These are phyloP conservation scores for Rhagoletis pomonella DNA, from an alignment of 1,140 invertebrate species.

Conservation along the genomic window DNA sequence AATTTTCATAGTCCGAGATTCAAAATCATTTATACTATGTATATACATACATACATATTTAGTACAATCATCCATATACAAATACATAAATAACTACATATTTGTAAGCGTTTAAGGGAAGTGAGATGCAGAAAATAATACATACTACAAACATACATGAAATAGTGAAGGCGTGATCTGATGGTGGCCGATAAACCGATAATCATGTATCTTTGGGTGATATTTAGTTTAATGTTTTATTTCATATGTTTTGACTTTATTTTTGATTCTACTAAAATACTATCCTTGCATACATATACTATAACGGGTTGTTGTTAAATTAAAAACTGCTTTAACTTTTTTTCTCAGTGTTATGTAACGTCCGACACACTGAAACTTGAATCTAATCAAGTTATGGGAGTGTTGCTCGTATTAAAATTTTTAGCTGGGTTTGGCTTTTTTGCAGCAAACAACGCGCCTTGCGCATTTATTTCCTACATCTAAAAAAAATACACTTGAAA, in stretches of 20 bases:
- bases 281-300: background rate
- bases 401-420: slow-evolving; percentile 32
- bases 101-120: background rate
- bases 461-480: slow-evolving; percentile 21
- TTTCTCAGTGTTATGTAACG: slow-evolving; percentile 49
- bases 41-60: too few species aligned
- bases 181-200: background rate
- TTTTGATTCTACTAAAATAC: slow-evolving; percentile 46
- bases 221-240: slow-evolving; percentile 27
- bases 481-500: slow-evolving; percentile 36
- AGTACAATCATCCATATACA: background rate
- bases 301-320: slow-evolving; percentile 41
- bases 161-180: background rate
- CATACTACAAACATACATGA: background rate
- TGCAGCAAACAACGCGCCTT: slow-evolving; percentile 39
- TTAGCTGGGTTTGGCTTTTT: slow-evolving; percentile 51
- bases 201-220: slow-evolving; percentile 30
- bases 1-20: background rate
- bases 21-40: background rate
- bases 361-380: slow-evolving; percentile 38
- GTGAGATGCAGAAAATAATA: background rate
- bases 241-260: background rate
- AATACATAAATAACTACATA: background rate
- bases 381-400: slow-evolving; percentile 20
- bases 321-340: background rate